Evolutionary conservation across 2,113 vertebrate genomes (phyloP).

Genomic region (Pelobates fuscus): DNA sequence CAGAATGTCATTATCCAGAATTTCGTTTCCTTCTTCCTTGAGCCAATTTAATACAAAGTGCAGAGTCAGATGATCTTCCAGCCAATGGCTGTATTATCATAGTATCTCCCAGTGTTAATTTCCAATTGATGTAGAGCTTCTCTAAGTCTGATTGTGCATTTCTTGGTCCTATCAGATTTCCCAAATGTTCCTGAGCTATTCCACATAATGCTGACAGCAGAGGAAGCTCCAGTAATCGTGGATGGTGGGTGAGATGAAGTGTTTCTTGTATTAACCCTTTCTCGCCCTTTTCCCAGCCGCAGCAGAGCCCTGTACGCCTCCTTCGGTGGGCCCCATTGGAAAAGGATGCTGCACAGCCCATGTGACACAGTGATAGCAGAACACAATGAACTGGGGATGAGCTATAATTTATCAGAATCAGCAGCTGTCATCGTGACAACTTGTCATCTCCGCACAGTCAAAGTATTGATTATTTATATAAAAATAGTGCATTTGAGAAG

Average conservation of each 20-base stretch:
- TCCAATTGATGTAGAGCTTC: neutral
- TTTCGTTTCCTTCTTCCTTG: neutral
- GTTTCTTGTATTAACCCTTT: neutral
- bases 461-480: too few species aligned
- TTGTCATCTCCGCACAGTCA: too few species aligned
- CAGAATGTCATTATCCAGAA: neutral
- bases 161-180: neutral
- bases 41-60: neutral
- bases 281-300: neutral
- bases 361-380: too few species aligned
- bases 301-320: neutral
- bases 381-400: too few species aligned
- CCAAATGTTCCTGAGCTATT: neutral
- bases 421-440: too few species aligned
- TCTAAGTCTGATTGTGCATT: neutral
- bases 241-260: neutral
- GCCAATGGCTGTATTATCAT: too few species aligned
- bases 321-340: neutral
- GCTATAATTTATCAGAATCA: too few species aligned
- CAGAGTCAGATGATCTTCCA: too few species aligned
- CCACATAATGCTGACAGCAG: neutral
- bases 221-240: neutral
- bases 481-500: too few species aligned
- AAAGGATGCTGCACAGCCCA: neutral
- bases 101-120: too few species aligned